These are phyloP conservation scores for Siderastrea siderea DNA, from an alignment of 92 coral and sea anemone genomes.

Conservation along the genomic window DNA sequence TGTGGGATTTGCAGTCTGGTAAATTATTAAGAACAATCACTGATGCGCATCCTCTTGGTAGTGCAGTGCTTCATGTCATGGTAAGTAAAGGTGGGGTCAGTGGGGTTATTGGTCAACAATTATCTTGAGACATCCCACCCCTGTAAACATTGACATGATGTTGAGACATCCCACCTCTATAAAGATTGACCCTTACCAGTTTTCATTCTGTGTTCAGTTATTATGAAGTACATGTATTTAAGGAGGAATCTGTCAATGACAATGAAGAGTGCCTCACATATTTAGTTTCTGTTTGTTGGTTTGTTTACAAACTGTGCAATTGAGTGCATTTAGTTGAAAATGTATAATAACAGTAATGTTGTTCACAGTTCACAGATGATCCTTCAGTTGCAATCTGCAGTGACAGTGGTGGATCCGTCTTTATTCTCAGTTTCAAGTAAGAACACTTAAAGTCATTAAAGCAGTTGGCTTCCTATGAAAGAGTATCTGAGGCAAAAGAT, in stretches of 20 bases:
- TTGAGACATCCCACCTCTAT: too few species aligned
- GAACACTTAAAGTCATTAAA: conserved; percentile 9
- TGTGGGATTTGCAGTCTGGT: conserved; percentile 98
- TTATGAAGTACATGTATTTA: too few species aligned
- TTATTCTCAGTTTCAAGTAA: conserved; percentile 95
- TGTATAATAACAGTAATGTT: too few species aligned
- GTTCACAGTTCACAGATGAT: conserved; percentile 92
- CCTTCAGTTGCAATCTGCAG: conserved; percentile 96
- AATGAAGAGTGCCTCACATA: too few species aligned
- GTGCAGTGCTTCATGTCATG: conserved; percentile 97
- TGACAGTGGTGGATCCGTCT: conserved; percentile 99
- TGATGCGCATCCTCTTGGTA: conserved; percentile 97
- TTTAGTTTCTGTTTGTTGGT: too few species aligned
- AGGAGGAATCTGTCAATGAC: too few species aligned
- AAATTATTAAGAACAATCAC: conserved; percentile 87
- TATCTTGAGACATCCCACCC: background rate
- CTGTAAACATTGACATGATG: too few species aligned
- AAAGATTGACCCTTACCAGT: too few species aligned
- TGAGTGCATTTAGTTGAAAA: too few species aligned
- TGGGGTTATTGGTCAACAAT: background rate
- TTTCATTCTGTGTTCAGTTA: too few species aligned
- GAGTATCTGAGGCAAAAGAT: background rate
- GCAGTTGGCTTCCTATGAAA: background rate
- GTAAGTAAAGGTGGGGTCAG: conserved; percentile 40
- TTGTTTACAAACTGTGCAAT: too few species aligned